Conservation (phyloP, 2,797 vertebrate species). For the Adelosebastes latens region DNA sequence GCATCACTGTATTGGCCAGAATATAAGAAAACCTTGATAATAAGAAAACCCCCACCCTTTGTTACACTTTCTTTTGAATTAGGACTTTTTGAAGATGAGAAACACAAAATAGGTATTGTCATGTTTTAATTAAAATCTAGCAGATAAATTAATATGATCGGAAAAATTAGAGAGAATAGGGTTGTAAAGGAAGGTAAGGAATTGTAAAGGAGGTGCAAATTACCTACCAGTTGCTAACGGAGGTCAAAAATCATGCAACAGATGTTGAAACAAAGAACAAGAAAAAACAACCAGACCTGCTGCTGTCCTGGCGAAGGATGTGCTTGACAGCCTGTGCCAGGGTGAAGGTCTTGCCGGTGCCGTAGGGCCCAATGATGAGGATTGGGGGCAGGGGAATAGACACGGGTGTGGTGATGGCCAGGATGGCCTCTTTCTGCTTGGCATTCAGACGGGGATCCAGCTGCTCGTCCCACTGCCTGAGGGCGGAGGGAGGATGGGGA, state of each 20-base stretch:
- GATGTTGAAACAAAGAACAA: not conserved
- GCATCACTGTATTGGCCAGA: too few species aligned
- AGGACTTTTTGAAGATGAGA: not conserved
- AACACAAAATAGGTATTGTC: not conserved
- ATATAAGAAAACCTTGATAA: not conserved
- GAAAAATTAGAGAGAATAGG: not conserved
- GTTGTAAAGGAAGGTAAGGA: not conserved
- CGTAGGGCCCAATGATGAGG: slow-evolving; percentile 98
- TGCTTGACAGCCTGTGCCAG: slow-evolving; percentile 99
- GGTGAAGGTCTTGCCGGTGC: slow-evolving; percentile 99
- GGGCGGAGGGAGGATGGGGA: not conserved
- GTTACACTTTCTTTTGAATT: not conserved
- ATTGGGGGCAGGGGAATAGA: slow-evolving; percentile 93
- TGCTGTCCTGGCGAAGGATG: slow-evolving; percentile 94
- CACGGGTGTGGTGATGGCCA: slow-evolving; percentile 97
- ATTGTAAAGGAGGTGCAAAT: not conserved
- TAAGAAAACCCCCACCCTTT: not conserved
- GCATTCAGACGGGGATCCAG: slow-evolving; percentile 98
- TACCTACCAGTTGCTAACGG: not conserved
- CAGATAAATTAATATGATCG: not conserved
- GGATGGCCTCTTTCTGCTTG: slow-evolving; percentile 98
- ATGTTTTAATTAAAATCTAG: not conserved
- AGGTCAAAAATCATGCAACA: not conserved
- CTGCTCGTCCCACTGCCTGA: slow-evolving; percentile 98
- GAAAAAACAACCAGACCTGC: slow-evolving; percentile 86